Evolutionary conservation across 64 coral and sea anemone species (phyloP).

Genomic region (Dendrophyllia cribrosa): DNA sequence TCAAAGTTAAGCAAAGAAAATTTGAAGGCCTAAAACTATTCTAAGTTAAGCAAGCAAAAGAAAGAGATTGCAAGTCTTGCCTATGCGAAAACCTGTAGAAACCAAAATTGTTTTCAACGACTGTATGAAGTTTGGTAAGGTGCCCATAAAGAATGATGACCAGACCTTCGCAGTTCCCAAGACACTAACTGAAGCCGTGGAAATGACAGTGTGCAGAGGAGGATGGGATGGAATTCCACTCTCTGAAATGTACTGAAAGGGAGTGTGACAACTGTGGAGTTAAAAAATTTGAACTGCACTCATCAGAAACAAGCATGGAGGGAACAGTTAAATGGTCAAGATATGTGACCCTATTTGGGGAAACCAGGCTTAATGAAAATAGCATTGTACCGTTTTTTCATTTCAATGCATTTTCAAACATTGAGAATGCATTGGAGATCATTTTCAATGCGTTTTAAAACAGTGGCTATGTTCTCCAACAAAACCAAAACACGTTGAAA

Average conservation of each 20-base stretch:
- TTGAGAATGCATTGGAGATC: too few relatives aligned
- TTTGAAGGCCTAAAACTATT: constrained; percentile 65
- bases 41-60: constrained; percentile 33
- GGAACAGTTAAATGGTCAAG: too few relatives aligned
- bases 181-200: neutral
- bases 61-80: constrained; percentile 25
- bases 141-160: neutral
- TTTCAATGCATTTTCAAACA: too few relatives aligned
- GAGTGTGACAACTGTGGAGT: constrained; percentile 45
- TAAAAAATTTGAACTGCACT: neutral
- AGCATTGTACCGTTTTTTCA: too few relatives aligned
- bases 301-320: neutral
- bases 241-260: constrained; percentile 34
- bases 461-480: too few relatives aligned
- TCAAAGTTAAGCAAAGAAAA: constrained; percentile 25
- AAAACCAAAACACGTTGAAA: too few relatives aligned
- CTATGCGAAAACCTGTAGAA: constrained; percentile 19
- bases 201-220: constrained; percentile 44
- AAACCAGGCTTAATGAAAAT: too few relatives aligned
- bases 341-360: too few relatives aligned
- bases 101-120: constrained; percentile 15
- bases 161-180: neutral
- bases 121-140: constrained; percentile 48
- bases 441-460: too few relatives aligned
- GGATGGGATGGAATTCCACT: constrained; percentile 12